Conservation (phyloP, 1,140 invertebrate species). For the Scaptodrosophila lebanonensis region DNA sequence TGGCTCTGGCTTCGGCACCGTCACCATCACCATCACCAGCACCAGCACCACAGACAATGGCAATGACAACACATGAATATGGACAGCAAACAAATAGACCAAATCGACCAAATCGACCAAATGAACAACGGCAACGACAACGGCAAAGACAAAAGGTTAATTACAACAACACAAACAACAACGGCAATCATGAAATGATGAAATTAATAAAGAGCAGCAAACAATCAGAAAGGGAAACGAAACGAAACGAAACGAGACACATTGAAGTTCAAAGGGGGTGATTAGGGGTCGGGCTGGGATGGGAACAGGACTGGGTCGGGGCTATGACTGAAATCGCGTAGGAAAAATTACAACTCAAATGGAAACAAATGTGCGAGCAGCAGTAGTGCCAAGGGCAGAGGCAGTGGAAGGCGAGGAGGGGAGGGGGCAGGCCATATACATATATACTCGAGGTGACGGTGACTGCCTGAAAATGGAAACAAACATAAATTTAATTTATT, state of each 20-base stretch:
- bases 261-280: conserved; percentile 24
- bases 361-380: conserved; percentile 38
- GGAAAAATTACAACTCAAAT: conserved; percentile 51
- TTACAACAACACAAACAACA: conserved; percentile 54
- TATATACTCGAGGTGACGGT: too few species aligned
- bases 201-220: conserved; percentile 69
- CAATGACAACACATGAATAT: conserved; percentile 2
- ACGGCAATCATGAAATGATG: conserved; percentile 67
- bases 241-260: conserved; percentile 17
- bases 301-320: conserved; percentile 2
- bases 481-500: conserved; percentile 74
- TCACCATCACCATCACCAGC: conserved; percentile 31
- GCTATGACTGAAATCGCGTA: conserved; percentile 51
- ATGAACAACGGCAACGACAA: conserved; percentile 15
- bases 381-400: conserved; percentile 2
- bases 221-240: conserved; percentile 42
- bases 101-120: conserved; percentile 27
- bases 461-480: conserved; percentile 43
- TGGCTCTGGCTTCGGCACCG: conserved; percentile 23
- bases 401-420: background rate
- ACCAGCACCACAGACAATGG: conserved; percentile 17
- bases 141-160: conserved; percentile 67
- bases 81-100: conserved; percentile 10
- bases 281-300: conserved; percentile 23
- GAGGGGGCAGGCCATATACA: background rate